phyloP scores from a whole-genome alignment of 2,113 vertebrate species.

The Talpa occidentalis region DNA sequence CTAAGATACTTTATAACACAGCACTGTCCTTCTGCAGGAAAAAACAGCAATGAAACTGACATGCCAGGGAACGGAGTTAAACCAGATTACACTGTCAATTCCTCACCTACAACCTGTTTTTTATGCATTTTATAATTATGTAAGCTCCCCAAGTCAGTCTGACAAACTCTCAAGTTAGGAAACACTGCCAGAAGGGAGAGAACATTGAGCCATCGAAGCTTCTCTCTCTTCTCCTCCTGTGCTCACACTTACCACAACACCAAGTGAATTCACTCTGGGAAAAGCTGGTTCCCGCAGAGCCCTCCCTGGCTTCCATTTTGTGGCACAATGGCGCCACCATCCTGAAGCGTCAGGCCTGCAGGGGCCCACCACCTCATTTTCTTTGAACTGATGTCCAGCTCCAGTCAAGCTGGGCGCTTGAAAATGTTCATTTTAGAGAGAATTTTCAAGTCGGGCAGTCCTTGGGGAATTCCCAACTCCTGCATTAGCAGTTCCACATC shows the following conservation, averaged over 20 bases:
- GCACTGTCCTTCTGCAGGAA: not conserved
- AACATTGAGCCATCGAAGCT: not conserved
- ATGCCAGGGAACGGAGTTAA: not conserved
- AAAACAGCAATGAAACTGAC: not conserved
- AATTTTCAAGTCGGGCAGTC: not conserved
- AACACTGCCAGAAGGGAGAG: no score
- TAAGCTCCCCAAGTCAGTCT: not conserved
- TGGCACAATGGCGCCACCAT: not conserved
- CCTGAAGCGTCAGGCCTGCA: no score
- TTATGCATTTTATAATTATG: not conserved
- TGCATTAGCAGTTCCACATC: not conserved
- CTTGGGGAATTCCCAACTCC: not conserved
- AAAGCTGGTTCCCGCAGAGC: rapidly evolving
- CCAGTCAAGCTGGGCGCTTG: not conserved
- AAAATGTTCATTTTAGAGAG: not conserved
- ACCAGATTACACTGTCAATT: not conserved
- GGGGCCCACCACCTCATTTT: not conserved
- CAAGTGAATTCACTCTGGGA: not conserved
- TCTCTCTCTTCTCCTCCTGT: not conserved
- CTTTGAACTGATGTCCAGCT: rapidly evolving
- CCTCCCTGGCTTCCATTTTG: not conserved
- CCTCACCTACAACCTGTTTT: not conserved
- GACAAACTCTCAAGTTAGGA: no score
- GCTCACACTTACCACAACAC: no score
- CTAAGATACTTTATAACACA: not conserved